Evolutionary conservation across 2,797 vertebrate species (phyloP).

Genomic region (Anguilla obscura): DNA sequence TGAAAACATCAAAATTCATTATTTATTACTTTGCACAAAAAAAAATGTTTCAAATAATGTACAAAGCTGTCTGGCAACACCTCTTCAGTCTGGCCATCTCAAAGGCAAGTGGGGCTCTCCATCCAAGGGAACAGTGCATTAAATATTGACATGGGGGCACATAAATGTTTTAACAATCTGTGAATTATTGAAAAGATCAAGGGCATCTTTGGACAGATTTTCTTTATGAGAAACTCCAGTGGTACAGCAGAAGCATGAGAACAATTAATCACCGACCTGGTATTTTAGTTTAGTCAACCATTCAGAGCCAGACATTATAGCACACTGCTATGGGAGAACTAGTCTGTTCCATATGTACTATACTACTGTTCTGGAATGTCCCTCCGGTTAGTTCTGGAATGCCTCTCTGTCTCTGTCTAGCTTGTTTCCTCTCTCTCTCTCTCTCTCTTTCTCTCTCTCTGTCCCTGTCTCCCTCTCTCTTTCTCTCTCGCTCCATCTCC

Average conservation of each 20-base stretch:
- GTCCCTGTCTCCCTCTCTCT: neutral
- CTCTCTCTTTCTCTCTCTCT: neutral
- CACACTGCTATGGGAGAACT: neutral
- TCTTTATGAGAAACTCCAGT: conserved; percentile 43
- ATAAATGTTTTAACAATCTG: conserved; percentile 61
- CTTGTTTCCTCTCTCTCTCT: neutral
- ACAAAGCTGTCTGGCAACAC: conserved; percentile 33
- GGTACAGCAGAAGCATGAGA: conserved; percentile 28
- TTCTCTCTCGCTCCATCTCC: neutral
- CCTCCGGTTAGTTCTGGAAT: neutral
- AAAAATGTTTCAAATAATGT: neutral
- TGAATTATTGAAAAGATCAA: conserved; percentile 54
- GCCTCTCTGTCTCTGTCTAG: neutral
- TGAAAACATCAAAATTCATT: conserved; percentile 11
- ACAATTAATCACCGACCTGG: neutral
- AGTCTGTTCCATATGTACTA: neutral
- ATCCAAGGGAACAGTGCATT: conserved; percentile 48
- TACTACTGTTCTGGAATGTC: neutral
- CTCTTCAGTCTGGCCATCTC: conserved; percentile 25
- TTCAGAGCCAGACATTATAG: neutral
- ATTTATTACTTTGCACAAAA: conserved; percentile 16
- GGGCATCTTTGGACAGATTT: conserved; percentile 46
- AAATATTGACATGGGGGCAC: conserved; percentile 56
- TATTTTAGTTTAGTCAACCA: neutral
- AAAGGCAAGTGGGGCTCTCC: conserved; percentile 35